Conservation (phyloP, 1,140 invertebrate genomes). For the Drosophila sp. region DNA sequence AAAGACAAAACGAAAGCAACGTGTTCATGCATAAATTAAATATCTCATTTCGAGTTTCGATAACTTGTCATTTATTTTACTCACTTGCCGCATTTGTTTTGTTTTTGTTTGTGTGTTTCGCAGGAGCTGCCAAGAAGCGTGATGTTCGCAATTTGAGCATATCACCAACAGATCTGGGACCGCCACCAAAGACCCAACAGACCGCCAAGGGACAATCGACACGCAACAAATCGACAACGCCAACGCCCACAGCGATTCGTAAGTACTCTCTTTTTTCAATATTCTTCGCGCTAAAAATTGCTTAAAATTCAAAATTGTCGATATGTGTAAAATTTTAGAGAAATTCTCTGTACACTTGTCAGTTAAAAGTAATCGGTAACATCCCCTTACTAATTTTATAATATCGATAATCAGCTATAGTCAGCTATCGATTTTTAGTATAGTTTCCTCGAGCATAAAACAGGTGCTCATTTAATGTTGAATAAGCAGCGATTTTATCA, state of each 20-base stretch:
- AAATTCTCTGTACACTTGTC: no score
- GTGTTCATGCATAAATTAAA: constrained; percentile 77
- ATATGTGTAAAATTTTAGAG: no score
- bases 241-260: constrained; percentile 70
- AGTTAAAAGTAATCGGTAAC: no score
- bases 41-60: constrained; percentile 14
- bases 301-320: no score
- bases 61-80: constrained; percentile 7
- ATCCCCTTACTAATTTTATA: no score
- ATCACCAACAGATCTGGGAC: constrained; percentile 84
- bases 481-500: no score
- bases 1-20: constrained; percentile 35
- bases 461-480: no score
- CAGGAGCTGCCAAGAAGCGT: constrained; percentile 84
- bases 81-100: not conserved
- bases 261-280: constrained; percentile 51
- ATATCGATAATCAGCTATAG: no score
- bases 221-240: constrained; percentile 66
- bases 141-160: constrained; percentile 84
- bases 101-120: constrained; percentile 9
- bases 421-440: no score
- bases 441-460: no score
- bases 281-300: no score
- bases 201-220: constrained; percentile 78
- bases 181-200: constrained; percentile 83